Evolutionary conservation across 2,888 invertebrate species (phyloP), one percentile per base, ranked within the genome.

Genomic region (Drosophila ustulata): DNA sequence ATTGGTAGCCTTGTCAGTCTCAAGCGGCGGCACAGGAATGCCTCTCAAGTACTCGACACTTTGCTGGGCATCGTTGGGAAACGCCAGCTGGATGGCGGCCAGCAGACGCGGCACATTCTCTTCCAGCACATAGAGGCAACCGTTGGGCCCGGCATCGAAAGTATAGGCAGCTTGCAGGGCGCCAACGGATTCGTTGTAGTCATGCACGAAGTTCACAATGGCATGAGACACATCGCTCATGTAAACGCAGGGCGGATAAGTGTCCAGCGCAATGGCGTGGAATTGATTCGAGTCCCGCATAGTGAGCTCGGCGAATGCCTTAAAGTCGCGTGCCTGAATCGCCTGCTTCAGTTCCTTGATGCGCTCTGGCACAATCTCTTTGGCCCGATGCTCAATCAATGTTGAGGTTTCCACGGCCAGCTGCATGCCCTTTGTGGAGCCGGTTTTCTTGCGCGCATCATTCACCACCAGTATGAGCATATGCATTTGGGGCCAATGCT

Each of bases 201-300:
- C 93, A 92, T 99, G 98, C 55, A 99, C 94, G 66, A 98, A 93
- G 67, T 96, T 93, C 4, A 96, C 94, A 59, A 99, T 95, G 26
- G 94, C 93, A 91, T 96, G 95, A 0, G 99, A 99, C 0, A 95
- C 94, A 89, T 98, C 96, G 89, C 96, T 98, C 95, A 99, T 95
- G 91, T 99, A 99, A 11, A 95, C 93, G 91, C 96, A 96, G 0
- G 99, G 99, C 23, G 99, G 99, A 93, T 95, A 98, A 0, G 99
- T 97, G 91, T 99, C 99, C 70, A 98, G 93, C 87, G 97, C 97
- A 28, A 97, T 94, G 0, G 98, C 98, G 93, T 99, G 99, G 89
- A 99, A 96, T 91, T 98, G 97, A 93, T 99, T 99, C 69, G 98
- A 98, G 89, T 99, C 99, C 92, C 95, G 95, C 97, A 99, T 99